These are phyloP conservation scores for Chelon auratus DNA, from an alignment of 2,797 vertebrate genomes.

Conservation along the genomic window DNA sequence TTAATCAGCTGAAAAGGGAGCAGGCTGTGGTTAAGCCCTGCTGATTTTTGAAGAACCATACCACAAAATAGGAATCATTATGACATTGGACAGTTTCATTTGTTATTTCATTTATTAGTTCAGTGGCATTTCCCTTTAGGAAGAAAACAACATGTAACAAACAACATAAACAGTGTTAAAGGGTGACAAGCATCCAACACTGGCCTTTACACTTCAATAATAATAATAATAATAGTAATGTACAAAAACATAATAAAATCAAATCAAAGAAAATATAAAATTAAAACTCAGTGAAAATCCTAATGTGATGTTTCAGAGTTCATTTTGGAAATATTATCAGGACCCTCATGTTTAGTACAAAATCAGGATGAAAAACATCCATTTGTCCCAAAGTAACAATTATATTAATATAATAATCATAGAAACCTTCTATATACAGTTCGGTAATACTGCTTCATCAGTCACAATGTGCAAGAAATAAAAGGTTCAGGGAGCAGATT, in stretches of 20 bases:
- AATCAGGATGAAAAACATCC: constrained; percentile 49
- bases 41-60: constrained; percentile 22
- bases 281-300: constrained; percentile 33
- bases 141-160: constrained; percentile 26
- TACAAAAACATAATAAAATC: constrained; percentile 32
- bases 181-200: constrained; percentile 2
- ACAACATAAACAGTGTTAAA: constrained; percentile 13
- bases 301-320: constrained; percentile 30
- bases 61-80: constrained; percentile 6
- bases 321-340: constrained; percentile 29
- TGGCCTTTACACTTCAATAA: constrained; percentile 7
- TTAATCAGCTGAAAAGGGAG: constrained; percentile 32
- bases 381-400: constrained; percentile 31
- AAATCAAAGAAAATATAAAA: constrained; percentile 38
- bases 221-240: constrained; percentile 8
- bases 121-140: constrained; percentile 50
- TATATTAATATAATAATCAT: constrained; percentile 53
- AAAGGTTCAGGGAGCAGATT: constrained; percentile 53
- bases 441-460: constrained; percentile 55
- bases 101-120: constrained; percentile 44
- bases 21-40: constrained; percentile 25
- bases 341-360: constrained; percentile 48
- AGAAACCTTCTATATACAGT: constrained; percentile 54
- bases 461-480: constrained; percentile 57
- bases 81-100: constrained; percentile 10